Evolutionary conservation across 2,888 invertebrate species (phyloP), one percentile per base, ranked within the genome.

Genomic region (Diarsia mendica): DNA sequence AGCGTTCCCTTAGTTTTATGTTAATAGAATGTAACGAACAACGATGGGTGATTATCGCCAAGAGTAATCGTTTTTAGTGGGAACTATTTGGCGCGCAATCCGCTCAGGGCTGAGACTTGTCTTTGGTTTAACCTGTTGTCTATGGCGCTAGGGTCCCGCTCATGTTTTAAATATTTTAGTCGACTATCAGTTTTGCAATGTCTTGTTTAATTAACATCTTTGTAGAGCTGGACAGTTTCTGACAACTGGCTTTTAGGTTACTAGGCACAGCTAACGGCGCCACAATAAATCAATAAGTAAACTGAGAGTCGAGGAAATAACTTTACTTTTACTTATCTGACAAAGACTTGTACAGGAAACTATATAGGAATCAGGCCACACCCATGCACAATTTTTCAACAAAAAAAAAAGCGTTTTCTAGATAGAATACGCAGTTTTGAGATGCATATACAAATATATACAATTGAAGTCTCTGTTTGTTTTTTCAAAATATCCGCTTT

Each of bases 11-110:
- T 86, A 85, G 67, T 68, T 83, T 80, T 85, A 88, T 84, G 88
- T 82, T 86, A 88, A 87, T 87, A 86, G 77, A 85, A 83, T 79
- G 82, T 78, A 76, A 75, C 65, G 75, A 79, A 83, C 85, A 80
- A 77, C 75, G 80, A 84, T 80, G 76, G 80, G 82, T 85, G 84
- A 88, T 88, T 88, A 88, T 82, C 80, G 78, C 65, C 65, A 65
- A 44, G 72, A 75, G 71, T 88, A 87, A 88, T 87, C 79, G 84
- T 65, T 84, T 69, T 81, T 87, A 85, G 82, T 83, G 69, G 79
- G 85, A 88, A 88, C 82, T 84, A 81, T 82, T 86, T 67, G 80
- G 87, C 74, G 75, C 69, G 63, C 61, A 72, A 70, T 74, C 72
- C 39, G n/a, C 53, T 73, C 60, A 84, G 80, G 78, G 83, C 72